phyloP scores from a whole-genome alignment of 2,888 invertebrate species.

The Trachelus stipa region DNA sequence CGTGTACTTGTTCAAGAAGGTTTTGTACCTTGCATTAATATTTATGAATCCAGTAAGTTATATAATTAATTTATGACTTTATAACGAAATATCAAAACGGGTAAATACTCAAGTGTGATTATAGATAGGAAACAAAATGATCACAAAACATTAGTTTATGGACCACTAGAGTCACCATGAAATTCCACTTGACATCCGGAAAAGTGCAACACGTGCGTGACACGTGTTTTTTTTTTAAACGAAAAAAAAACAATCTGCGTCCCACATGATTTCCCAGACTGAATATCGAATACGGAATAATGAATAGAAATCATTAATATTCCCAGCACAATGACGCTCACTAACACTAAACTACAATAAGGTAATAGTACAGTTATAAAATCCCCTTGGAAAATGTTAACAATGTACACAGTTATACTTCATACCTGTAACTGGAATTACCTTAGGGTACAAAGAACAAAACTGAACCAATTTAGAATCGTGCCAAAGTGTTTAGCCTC shows the following conservation, averaged over 20 bases:
- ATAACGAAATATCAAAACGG: background rate
- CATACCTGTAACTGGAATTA: background rate
- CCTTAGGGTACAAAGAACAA: background rate
- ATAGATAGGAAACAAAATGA: no score
- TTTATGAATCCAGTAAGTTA: background rate
- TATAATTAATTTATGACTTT: background rate
- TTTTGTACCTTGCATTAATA: background rate
- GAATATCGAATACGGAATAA: background rate
- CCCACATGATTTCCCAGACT: background rate
- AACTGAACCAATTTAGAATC: background rate
- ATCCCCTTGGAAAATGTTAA: background rate
- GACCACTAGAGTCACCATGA: background rate
- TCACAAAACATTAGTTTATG: background rate
- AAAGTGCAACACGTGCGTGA: background rate
- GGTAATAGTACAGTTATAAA: background rate
- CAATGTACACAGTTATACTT: background rate
- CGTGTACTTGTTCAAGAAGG: background rate
- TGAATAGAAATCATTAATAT: background rate
- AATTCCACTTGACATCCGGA: background rate
- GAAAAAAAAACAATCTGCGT: background rate
- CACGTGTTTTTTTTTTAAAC: background rate
- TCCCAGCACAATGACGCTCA: background rate
- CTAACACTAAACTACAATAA: background rate
- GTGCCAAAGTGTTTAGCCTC: background rate
- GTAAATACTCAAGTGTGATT: background rate